These are phyloP conservation scores for Phaetusa simplex DNA, from an alignment of 2,113 vertebrate genomes.

Conservation along the genomic window DNA sequence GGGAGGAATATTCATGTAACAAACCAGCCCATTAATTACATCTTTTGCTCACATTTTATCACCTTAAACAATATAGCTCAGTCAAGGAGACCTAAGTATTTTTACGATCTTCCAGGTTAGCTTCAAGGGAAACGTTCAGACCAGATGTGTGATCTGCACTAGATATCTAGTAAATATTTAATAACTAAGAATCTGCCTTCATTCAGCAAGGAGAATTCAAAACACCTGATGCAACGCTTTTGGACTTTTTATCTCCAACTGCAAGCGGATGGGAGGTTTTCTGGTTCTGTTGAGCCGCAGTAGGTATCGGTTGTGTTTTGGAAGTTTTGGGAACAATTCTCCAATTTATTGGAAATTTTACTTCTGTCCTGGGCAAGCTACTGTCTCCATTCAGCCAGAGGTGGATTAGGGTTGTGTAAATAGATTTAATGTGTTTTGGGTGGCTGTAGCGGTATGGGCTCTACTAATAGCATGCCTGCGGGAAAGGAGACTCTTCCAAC, in stretches of 20 bases:
- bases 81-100: background rate
- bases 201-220: background rate
- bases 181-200: background rate
- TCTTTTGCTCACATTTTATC: constrained; percentile 7
- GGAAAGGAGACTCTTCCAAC: constrained; percentile 48
- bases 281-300: background rate
- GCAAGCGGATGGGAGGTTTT: background rate
- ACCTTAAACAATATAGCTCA: background rate
- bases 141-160: background rate
- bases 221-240: background rate
- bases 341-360: background rate
- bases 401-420: background rate
- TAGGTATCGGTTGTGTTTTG: background rate
- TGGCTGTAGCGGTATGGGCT: background rate
- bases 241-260: background rate
- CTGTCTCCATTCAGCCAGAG: background rate
- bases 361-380: background rate
- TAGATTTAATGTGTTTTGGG: background rate
- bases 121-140: background rate
- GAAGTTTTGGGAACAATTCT: background rate
- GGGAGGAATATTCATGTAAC: constrained; percentile 14
- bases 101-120: background rate
- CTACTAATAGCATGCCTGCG: constrained; percentile 20
- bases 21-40: constrained; percentile 9
- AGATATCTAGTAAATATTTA: background rate